Evolutionary conservation across 2,113 vertebrate species (phyloP).

Genomic region (Cynocephalus volans): DNA sequence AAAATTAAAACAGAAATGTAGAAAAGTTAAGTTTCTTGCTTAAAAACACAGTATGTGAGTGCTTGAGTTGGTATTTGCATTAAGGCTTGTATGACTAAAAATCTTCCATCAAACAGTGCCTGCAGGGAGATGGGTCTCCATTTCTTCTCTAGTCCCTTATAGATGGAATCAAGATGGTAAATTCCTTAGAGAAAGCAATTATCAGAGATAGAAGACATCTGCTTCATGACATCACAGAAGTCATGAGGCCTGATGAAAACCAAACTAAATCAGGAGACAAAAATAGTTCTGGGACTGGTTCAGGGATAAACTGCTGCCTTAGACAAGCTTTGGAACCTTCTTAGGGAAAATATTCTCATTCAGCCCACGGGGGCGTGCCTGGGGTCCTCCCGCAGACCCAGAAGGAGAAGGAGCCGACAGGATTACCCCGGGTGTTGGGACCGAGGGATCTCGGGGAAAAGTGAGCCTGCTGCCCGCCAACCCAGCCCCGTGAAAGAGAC

Average conservation of each 20-base stretch:
- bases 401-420: no score
- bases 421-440: no score
- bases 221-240: background rate
- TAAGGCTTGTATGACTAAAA: background rate
- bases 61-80: background rate
- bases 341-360: background rate
- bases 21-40: background rate
- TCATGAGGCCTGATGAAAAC: background rate
- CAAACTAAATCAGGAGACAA: background rate
- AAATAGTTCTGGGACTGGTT: background rate
- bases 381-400: no score
- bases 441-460: no score
- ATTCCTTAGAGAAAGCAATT: background rate
- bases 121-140: background rate
- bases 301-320: background rate
- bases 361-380: background rate
- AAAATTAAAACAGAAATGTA: background rate
- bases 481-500: no score
- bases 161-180: background rate
- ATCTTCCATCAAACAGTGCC: background rate
- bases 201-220: background rate
- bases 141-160: fast-evolving
- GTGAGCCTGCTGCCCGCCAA: no score
- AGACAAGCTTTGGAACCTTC: background rate
- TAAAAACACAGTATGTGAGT: background rate